These are phyloP conservation scores for Hyla sarda DNA, from an alignment of 2,113 vertebrate genomes.

Conservation along the genomic window DNA sequence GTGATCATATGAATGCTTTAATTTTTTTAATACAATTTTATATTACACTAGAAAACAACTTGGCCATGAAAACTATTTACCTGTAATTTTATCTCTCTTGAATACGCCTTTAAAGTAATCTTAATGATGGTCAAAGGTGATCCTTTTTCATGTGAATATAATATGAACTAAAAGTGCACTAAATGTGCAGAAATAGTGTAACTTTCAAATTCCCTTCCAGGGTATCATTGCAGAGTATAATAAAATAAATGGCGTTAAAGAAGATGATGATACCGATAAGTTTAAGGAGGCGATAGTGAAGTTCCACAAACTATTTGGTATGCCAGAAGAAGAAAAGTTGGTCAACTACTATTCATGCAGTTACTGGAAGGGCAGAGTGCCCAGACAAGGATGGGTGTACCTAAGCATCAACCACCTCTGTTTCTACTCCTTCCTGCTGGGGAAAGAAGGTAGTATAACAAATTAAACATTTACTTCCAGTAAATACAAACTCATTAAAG, in stretches of 20 bases:
- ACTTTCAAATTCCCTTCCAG: too few species aligned
- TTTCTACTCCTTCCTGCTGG: constrained; percentile 96
- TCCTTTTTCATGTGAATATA: too few species aligned
- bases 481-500: background rate
- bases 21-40: too few species aligned
- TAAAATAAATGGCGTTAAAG: constrained; percentile 93
- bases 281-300: constrained; percentile 95
- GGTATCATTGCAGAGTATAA: constrained; percentile 97
- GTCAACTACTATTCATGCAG: constrained; percentile 99
- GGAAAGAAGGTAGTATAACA: constrained; percentile 86
- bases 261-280: constrained; percentile 96
- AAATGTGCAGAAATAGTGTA: too few species aligned
- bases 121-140: too few species aligned
- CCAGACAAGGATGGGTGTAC: constrained; percentile 97
- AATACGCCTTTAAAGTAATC: too few species aligned
- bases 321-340: constrained; percentile 97
- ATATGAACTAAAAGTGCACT: too few species aligned
- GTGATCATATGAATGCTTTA: too few species aligned
- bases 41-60: too few species aligned
- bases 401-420: constrained; percentile 99
- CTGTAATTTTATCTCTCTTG: too few species aligned
- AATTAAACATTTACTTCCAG: background rate
- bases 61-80: too few species aligned
- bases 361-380: constrained; percentile 97
- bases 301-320: constrained; percentile 93